Evolutionary conservation across 2,888 invertebrate genomes (phyloP).

Genomic region (Ophioninae sp.): DNA sequence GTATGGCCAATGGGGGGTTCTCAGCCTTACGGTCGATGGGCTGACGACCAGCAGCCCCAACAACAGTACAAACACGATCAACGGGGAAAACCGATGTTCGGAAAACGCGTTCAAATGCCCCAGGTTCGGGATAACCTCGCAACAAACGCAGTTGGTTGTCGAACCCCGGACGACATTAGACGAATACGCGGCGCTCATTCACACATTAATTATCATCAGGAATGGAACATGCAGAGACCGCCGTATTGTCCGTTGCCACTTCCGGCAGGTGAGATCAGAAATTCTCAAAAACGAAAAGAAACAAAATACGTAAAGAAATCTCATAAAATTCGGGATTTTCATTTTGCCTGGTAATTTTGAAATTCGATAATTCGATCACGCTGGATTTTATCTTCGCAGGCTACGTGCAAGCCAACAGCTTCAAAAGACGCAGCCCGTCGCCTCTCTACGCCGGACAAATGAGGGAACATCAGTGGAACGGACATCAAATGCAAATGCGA

Average conservation of each 20-base stretch:
- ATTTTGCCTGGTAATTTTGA: neutral
- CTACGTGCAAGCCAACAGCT: conserved; percentile 69
- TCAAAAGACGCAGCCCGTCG: conserved; percentile 77
- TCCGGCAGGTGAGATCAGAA: conserved; percentile 66
- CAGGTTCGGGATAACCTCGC: conserved; percentile 70
- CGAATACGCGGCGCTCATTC: conserved; percentile 76
- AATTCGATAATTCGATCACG: neutral
- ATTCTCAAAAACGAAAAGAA: neutral
- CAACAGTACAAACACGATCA: conserved; percentile 66
- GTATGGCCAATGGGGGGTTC: conserved; percentile 71
- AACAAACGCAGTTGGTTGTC: conserved; percentile 61
- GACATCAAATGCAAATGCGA: conserved; percentile 69
- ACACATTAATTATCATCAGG: conserved; percentile 69
- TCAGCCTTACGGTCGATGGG: conserved; percentile 72
- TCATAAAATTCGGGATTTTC: too few relatives aligned
- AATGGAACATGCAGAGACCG: conserved; percentile 70
- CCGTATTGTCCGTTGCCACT: conserved; percentile 67
- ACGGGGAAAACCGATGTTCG: conserved; percentile 65
- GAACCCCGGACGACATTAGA: conserved; percentile 76
- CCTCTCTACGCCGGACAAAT: conserved; percentile 73
- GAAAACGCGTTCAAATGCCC: conserved; percentile 71
- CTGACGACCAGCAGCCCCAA: conserved; percentile 68
- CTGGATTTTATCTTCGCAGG: conserved; percentile 60
- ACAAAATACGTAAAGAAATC: too few relatives aligned
- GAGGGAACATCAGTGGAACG: conserved; percentile 75